Evolutionary conservation across 2,888 invertebrate species (phyloP).

Genomic region (Abrostola tripartita): DNA sequence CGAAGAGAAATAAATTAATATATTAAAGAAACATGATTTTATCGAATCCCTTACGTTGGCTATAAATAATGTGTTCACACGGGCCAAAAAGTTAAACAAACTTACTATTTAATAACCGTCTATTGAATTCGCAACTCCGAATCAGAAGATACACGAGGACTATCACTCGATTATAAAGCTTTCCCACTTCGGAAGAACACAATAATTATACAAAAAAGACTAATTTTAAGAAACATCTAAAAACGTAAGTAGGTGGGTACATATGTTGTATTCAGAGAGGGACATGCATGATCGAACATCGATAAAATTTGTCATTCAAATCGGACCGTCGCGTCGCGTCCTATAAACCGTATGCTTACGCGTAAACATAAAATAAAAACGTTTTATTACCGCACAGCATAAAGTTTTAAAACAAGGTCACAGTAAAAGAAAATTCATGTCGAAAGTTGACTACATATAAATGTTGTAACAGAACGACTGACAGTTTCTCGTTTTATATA

Average conservation of each 20-base stretch:
- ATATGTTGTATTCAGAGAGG: slow-evolving; percentile 30
- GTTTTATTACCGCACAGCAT: slow-evolving; percentile 73
- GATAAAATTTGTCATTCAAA: slow-evolving; percentile 71
- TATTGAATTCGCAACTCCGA: slow-evolving; percentile 20
- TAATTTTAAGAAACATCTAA: not conserved
- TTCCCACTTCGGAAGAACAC: slow-evolving; percentile 2
- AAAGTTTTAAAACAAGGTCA: slow-evolving; percentile 75
- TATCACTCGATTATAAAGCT: slow-evolving; percentile 10
- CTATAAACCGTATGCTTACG: slow-evolving; percentile 72
- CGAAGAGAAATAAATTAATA: slow-evolving; percentile 34
- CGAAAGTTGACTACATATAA: slow-evolving; percentile 68
- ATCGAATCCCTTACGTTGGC: slow-evolving; percentile 26
- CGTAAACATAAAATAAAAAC: slow-evolving; percentile 77
- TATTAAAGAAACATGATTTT: slow-evolving; percentile 36
- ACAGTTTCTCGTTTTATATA: slow-evolving; percentile 73
- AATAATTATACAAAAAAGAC: not conserved
- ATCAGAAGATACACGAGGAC: slow-evolving; percentile 9
- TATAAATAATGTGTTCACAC: slow-evolving; percentile 26
- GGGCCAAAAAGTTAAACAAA: slow-evolving; percentile 27
- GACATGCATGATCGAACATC: slow-evolving; percentile 64
- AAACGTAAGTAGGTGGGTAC: not conserved
- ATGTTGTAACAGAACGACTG: slow-evolving; percentile 66
- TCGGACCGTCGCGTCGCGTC: slow-evolving; percentile 60
- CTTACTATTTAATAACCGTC: slow-evolving; percentile 19
- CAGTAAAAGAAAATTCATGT: slow-evolving; percentile 73